Evolutionary conservation across 1,140 invertebrate species (phyloP), one percentile per base, ranked within the genome.

Genomic region (Ectropis grisescens): DNA sequence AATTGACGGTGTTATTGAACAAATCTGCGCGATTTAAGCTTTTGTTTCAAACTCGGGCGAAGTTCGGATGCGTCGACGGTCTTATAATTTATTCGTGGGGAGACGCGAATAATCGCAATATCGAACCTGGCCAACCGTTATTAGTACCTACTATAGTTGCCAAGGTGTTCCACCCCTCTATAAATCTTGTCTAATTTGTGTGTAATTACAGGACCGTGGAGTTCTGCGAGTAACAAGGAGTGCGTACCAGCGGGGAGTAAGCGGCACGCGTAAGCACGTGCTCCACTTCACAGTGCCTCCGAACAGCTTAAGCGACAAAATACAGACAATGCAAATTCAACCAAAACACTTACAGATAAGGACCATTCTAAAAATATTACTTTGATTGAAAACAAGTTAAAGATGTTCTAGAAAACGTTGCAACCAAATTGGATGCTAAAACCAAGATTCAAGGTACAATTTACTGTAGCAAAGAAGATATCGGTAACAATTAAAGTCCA

Each of bases 101-200:
- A 35, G 30, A 34, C 42, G 47, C 55, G 55, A 71, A 68, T 69
- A 76, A 75, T 68, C 62, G 71, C 62, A 74, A 74, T 81, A 78
- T 76, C 56, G 59, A 47, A 53, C 58, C 55, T 70, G 67, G 67
- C 71, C 72, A 64, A 64, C 71, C 71, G 67, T 81, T 81, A 79
- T 76, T 80, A 76, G 65, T 76, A 74, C 64, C 68, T 69, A 60
- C 56, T 58, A 67, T 69, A 81, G 76, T 81, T 81, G 68, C 74
- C 60, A 79, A 81, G 76, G 76, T 81, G 76, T 74, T 65, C 68
- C 65, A 70, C 76, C 76, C 76, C 69, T 71, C 71, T 52, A 81
- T 81, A 81, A 81, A 81, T 81, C 76, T 81, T 79, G 67, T 81
- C 74, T 81, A 81, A 79, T 81, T 81, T 81, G 74, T 81, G 70